These are phyloP conservation scores for Leptopilina myrica DNA, from an alignment of 2,888 invertebrate species.

Conservation along the genomic window DNA sequence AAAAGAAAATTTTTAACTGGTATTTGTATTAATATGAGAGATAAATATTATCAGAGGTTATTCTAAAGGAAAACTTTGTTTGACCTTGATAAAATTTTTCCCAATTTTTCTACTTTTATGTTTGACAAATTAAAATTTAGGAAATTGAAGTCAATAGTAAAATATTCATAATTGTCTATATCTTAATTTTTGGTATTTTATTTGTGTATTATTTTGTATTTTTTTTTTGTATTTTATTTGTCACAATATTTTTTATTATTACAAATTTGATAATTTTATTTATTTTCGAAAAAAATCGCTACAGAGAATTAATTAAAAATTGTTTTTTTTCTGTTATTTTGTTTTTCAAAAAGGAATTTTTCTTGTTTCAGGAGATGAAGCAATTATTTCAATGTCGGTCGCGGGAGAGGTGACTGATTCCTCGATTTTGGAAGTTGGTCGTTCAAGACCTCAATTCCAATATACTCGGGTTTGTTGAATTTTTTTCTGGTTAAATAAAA, in stretches of 20 bases:
- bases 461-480: slow-evolving; percentile 71
- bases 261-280: not conserved
- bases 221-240: not conserved
- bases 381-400: slow-evolving; percentile 77
- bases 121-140: not conserved
- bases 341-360: not conserved
- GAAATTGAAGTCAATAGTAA: not conserved
- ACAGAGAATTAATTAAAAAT: too few relatives aligned
- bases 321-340: not conserved
- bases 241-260: not conserved
- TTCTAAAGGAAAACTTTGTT: not conserved
- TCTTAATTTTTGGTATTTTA: not conserved
- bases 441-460: slow-evolving; percentile 74
- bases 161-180: not conserved
- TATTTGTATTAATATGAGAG: too few relatives aligned
- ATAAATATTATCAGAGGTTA: not conserved
- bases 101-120: not conserved
- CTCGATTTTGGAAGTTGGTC: slow-evolving; percentile 74
- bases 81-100: not conserved
- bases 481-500: not conserved
- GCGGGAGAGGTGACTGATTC: slow-evolving; percentile 75
- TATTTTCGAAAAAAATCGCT: not conserved
- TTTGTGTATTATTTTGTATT: too few relatives aligned
- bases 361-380: slow-evolving; percentile 73
- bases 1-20: too few relatives aligned